Evolutionary conservation across 2,797 vertebrate genomes (phyloP).

Genomic region (Arrhamphus sclerolepis): DNA sequence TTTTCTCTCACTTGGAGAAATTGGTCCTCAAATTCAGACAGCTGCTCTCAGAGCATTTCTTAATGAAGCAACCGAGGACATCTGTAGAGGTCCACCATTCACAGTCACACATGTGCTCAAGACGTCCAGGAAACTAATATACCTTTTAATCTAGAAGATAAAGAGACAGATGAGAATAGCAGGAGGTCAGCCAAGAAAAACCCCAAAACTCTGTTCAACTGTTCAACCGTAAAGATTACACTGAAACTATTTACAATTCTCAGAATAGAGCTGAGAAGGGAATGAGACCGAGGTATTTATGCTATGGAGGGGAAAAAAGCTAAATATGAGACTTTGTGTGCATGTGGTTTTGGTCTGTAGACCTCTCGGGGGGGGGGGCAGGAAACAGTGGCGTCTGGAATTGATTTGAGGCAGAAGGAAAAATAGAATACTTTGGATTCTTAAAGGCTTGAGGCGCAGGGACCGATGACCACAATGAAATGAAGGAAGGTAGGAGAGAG

Average conservation of each 20-base stretch:
- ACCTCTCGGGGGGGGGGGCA: conserved; percentile 49
- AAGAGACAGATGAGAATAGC: conserved; percentile 31
- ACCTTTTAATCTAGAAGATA: conserved; percentile 44
- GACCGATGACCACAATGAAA: conserved; percentile 62
- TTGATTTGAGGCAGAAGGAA: conserved; percentile 81
- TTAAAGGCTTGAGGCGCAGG: conserved; percentile 66
- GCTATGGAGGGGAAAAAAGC: conserved; percentile 42
- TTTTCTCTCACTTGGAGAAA: not conserved
- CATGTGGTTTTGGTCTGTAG: conserved; percentile 46
- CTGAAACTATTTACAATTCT: conserved; percentile 30
- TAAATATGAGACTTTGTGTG: conserved; percentile 41
- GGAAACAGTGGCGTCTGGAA: conserved; percentile 83
- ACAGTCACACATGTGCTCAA: not conserved
- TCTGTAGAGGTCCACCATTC: too few relatives aligned
- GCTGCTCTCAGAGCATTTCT: not conserved
- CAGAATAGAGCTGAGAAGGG: conserved; percentile 31
- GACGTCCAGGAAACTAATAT: conserved; percentile 34
- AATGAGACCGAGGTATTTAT: conserved; percentile 40
- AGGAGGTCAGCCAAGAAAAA: conserved; percentile 29
- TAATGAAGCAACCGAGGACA: not conserved
- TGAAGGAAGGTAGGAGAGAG: conserved; percentile 26
- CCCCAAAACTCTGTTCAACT: not conserved
- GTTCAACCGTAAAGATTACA: conserved; percentile 12
- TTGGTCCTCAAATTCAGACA: conserved; percentile 1
- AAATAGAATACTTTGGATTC: conserved; percentile 84